Evolutionary conservation across 2,888 invertebrate genomes (phyloP).

Genomic region (Epinotia brunnichana): DNA sequence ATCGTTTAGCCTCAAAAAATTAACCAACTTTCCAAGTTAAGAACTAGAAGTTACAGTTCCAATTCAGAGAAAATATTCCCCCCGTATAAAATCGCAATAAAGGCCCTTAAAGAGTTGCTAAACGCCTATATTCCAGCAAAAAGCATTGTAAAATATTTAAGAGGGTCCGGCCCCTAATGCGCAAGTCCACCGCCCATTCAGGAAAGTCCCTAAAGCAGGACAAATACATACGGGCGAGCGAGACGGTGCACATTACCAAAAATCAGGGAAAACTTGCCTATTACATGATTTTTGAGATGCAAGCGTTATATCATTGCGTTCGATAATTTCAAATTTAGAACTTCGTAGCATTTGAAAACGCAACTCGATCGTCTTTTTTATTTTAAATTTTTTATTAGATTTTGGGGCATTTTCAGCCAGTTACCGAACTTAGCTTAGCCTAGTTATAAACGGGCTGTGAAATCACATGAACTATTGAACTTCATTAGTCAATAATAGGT

Average conservation of each 20-base stretch:
- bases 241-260: conserved; percentile 60
- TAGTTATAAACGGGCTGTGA: neutral
- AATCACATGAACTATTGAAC: conserved; percentile 6
- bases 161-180: conserved; percentile 57
- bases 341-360: neutral
- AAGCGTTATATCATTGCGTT: conserved; percentile 45
- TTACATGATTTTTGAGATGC: conserved; percentile 44
- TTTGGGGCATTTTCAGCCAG: neutral
- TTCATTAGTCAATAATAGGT: conserved; percentile 24
- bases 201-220: conserved; percentile 65
- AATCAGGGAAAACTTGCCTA: conserved; percentile 62
- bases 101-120: neutral
- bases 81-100: neutral
- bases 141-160: conserved; percentile 35
- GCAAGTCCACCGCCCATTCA: conserved; percentile 76
- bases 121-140: conserved; percentile 33
- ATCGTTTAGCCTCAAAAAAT: conserved; percentile 9
- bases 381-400: neutral
- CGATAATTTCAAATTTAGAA: neutral
- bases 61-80: neutral
- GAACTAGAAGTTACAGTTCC: neutral
- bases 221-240: conserved; percentile 52
- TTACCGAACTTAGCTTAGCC: neutral
- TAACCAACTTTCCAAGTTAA: neutral
- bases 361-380: neutral